phyloP scores from a whole-genome alignment of 2,888 invertebrate genomes.

The Parascotia fuliginaria region DNA sequence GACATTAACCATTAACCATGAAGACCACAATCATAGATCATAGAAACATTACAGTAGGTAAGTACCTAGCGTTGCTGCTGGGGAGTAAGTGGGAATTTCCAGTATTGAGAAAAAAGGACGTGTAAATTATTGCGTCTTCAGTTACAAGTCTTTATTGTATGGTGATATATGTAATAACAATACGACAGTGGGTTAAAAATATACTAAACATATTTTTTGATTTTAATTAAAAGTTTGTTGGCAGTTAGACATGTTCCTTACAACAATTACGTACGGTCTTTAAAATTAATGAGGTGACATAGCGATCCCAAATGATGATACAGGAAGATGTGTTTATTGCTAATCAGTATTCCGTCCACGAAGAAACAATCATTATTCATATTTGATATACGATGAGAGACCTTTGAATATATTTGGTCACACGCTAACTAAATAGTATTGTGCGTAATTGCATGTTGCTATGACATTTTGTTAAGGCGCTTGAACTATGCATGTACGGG shows the following conservation, averaged over 20 bases:
- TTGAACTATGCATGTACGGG: not conserved
- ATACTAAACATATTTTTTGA: too few species aligned
- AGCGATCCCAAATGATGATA: constrained; percentile 44
- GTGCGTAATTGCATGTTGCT: constrained; percentile 11
- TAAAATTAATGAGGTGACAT: constrained; percentile 58
- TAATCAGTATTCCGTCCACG: constrained; percentile 28
- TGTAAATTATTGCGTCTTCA: too few species aligned
- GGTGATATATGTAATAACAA: too few species aligned
- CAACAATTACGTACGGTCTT: constrained; percentile 50
- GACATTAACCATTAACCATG: too few species aligned
- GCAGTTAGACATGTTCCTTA: constrained; percentile 24
- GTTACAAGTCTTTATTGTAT: too few species aligned
- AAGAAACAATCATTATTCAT: constrained; percentile 35
- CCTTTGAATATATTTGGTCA: constrained; percentile 38
- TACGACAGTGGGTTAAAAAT: too few species aligned
- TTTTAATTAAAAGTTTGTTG: too few species aligned
- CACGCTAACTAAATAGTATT: constrained; percentile 21
- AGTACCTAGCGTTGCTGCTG: too few species aligned
- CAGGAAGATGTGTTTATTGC: constrained; percentile 23
- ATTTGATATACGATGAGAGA: constrained; percentile 32
- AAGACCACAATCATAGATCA: too few species aligned
- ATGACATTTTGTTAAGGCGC: constrained; percentile 9
- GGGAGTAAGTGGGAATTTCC: too few species aligned
- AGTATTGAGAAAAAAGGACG: too few species aligned
- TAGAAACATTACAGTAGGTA: too few species aligned